Evolutionary conservation across 2,113 vertebrate species (phyloP), one percentile per base, ranked within the genome.

Genomic region (Tauraco erythrolophus): DNA sequence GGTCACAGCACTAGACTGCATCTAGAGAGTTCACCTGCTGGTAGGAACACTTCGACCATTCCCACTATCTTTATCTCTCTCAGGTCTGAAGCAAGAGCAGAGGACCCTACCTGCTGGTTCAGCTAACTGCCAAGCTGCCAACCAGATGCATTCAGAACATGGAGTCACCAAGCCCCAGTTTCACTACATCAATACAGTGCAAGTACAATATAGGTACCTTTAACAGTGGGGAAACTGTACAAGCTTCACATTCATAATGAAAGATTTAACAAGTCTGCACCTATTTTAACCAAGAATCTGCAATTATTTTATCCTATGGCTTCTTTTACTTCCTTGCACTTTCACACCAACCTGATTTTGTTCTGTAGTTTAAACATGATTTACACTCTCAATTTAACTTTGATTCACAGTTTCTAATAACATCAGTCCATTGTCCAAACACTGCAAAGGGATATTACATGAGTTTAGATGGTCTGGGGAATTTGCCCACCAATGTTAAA

Each of bases 401-500:
- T 88, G 92, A 96, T 89, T 84, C 72, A 95, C 87, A 69, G 91
- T 79, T 94, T 96, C 88, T 87, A 97, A 94, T 92, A 97, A 94
- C 50, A 68, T 78, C 61, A 91, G 76, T 71, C 84, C 70, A 82
- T 64, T 96, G 79, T 92, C 91, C 92, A 91, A 96, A 94, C 72
- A 87, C 53, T 75, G 66, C 31, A 92, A 89, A 57, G 72, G 68
- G 43, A 81, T 84, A 94, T 92, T 94, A 94, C 92, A 88, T 48
- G 84, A 84, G 43, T 81, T 89, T 64, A 94, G 83, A 91, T 23
- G 10, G 53, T 68, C 68, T 89, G 28, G 64, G 72, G 83, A 94
- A 96, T 94, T 91, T 87, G 41, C 41, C 77, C 69, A 82, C 51
- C n/a, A 82, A 31, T 3, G 10, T 95, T 94, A 96, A 97, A 94